Conservation (phyloP, 2,113 vertebrate species). For the Scomber japonicus region DNA sequence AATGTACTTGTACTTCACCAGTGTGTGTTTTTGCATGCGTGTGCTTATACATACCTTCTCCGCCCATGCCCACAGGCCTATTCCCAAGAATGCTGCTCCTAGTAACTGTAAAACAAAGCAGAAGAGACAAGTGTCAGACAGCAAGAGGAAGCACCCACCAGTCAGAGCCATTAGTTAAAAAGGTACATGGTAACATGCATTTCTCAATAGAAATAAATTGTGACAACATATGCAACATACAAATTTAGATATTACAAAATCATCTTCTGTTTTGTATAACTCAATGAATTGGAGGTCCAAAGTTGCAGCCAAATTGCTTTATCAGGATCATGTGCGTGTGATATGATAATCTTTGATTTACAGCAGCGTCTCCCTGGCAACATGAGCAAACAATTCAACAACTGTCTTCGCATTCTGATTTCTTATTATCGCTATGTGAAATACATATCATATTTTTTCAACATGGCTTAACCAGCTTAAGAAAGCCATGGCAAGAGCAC, state of each 20-base stretch:
- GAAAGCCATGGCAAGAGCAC: not conserved
- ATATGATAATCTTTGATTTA: not conserved
- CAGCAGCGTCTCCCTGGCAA: slow-evolving; percentile 6
- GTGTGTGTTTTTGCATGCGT: slow-evolving; percentile 38
- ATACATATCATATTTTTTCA: slow-evolving; percentile 5
- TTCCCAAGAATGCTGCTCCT: slow-evolving; percentile 90
- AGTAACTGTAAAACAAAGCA: slow-evolving; percentile 88
- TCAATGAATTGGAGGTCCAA: too few species aligned
- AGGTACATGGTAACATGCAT: not conserved
- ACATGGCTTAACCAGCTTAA: not conserved
- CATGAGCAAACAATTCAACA: slow-evolving; percentile 10
- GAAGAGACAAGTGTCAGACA: slow-evolving; percentile 30
- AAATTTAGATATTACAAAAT: not conserved
- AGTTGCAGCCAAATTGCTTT: not conserved
- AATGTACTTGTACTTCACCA: slow-evolving; percentile 4
- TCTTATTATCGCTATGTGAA: not conserved
- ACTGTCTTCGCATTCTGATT: not conserved
- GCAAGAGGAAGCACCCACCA: not conserved
- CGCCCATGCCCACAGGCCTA: slow-evolving; percentile 95
- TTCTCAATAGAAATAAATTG: not conserved
- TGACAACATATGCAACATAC: not conserved
- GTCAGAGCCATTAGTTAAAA: not conserved
- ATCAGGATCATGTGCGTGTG: not conserved
- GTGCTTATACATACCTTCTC: slow-evolving; percentile 89
- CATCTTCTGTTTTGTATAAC: too few species aligned